Evolutionary conservation across 1,140 invertebrate species (phyloP), one percentile per base, ranked within the genome.

Genomic region (Zaprionus davidi): DNA sequence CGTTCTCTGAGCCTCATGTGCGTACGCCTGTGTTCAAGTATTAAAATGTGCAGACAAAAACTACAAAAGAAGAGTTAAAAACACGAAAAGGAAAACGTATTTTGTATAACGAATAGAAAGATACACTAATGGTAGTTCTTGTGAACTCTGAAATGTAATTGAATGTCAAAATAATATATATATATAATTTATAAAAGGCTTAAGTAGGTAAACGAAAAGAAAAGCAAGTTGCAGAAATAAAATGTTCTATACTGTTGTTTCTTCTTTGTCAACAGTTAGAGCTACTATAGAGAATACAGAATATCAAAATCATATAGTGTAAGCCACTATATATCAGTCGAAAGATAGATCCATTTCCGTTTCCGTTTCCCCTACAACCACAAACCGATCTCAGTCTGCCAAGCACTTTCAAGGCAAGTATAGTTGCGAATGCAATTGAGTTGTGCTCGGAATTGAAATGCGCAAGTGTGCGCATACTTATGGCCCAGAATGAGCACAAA

Each of bases 21-120:
- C 73, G 83, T 80, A 65, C 76, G 71, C 68, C 79, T 90, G 78
- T 90, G 76, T 76, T 88, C 72, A 79, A 85, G 85, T 80, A 90
- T 82, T 90, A 85, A 90, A 90, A 90, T 80, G 82, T 75, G 67
- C 68, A 65, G 58, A 55, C 68, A 71, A 55, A 73, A 73, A 73
- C 38, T 62, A 81, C 55, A 81, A 79, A 67, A 82, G 58, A 75
- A 77, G 66, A 56, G 58, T 51, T 38, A 28, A 12, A 24, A 60
- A 49, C 49, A 49, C 31, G 51, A 34, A 44, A 13, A 57, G 44
- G 20, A 34, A 56, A 57, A 20, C 12, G 11, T 22, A 51, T 28
- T n/a, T 34, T 11, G 5, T 38, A n/a, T 51, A 17, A 22, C 46
- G 71, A 73, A 60, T 68, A 0, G 4, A 2, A 1, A 51, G 20